A percentile compares a stretch with the other conserved stretches of the same genome.
Evolutionary conservation across 2,797 vertebrate species (phyloP).

Genomic region (Phrynocephalus guinanensis): DNA sequence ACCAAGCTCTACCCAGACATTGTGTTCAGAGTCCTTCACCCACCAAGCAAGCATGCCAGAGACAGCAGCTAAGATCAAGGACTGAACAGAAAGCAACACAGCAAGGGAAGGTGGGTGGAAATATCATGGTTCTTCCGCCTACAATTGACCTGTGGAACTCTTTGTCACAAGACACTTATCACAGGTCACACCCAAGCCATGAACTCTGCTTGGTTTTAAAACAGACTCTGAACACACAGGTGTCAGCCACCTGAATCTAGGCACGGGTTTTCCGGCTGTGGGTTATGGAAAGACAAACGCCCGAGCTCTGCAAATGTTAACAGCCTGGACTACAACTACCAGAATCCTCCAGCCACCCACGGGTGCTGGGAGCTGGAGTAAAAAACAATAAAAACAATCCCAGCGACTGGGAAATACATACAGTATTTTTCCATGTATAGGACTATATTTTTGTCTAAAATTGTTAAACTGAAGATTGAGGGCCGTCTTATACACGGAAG

Average conservation of each 20-base stretch:
- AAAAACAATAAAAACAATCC: background rate
- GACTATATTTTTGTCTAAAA: too few relatives aligned
- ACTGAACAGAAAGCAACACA: background rate
- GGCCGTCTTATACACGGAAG: too few relatives aligned
- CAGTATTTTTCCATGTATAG: too few relatives aligned
- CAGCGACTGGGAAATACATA: background rate
- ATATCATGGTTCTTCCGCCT: too few relatives aligned
- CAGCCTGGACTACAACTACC: background rate
- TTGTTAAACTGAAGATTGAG: too few relatives aligned
- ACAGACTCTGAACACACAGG: background rate
- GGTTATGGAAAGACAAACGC: background rate
- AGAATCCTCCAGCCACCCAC: background rate
- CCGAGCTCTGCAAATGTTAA: background rate
- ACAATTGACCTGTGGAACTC: background rate
- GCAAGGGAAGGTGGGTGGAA: too few relatives aligned
- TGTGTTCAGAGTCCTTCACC: background rate
- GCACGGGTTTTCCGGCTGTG: too few relatives aligned
- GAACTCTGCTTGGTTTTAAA: background rate
- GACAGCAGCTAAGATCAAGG: background rate
- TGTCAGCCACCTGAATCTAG: background rate
- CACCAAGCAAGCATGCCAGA: too few relatives aligned
- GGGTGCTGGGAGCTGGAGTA: background rate
- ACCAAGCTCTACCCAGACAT: background rate
- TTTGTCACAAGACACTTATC: background rate
- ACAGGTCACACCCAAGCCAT: too few relatives aligned